Percentiles rank a stretch among this genome's conserved stretches.
Conservation (phyloP, 2,797 vertebrate genomes). For the Enteromius thamalakanensis region DNA sequence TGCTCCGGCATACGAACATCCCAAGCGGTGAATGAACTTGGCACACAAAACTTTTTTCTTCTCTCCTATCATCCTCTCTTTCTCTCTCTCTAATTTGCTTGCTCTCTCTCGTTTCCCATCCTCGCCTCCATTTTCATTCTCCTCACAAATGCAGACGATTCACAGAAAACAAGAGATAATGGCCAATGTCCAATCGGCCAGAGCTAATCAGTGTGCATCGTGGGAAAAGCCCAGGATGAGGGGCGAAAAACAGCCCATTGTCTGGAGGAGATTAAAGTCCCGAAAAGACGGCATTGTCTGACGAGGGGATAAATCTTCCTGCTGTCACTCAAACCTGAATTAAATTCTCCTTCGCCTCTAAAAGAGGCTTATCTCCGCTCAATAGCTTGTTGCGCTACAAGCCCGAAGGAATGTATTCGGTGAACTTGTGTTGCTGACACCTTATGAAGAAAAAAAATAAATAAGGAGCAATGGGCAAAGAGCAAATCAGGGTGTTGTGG, state of each 20-base stretch:
- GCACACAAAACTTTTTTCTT: conserved; percentile 47
- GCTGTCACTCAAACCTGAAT: conserved; percentile 99
- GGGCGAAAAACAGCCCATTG: conserved; percentile 92
- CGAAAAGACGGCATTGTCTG: conserved; percentile 95
- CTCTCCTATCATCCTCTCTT: conserved; percentile 52
- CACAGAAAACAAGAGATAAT: conserved; percentile 86
- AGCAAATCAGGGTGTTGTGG: conserved; percentile 56
- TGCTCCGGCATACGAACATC: conserved; percentile 50
- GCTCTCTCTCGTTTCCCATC: conserved; percentile 42
- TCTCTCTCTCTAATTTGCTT: conserved; percentile 44
- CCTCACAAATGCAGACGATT: conserved; percentile 75
- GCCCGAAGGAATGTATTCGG: conserved; percentile 87
- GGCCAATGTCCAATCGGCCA: conserved; percentile 86
- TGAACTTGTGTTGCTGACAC: conserved; percentile 82
- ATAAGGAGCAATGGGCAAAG: conserved; percentile 65
- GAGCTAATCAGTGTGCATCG: conserved; percentile 93
- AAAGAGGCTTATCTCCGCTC: conserved; percentile 99
- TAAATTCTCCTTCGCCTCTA: conserved; percentile 96
- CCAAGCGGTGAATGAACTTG: conserved; percentile 47
- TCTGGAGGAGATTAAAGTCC: conserved; percentile 97
- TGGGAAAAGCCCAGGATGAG: conserved; percentile 92
- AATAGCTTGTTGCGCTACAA: conserved; percentile 95
- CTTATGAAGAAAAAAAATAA: conserved; percentile 72
- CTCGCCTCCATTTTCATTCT: conserved; percentile 61
- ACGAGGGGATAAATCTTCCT: conserved; percentile 96